Percentiles rank a stretch among this genome's conserved stretches.
These are phyloP conservation scores for Phrynocephalus vlangalii DNA, from an alignment of 2,797 vertebrate genomes.

Conservation along the genomic window DNA sequence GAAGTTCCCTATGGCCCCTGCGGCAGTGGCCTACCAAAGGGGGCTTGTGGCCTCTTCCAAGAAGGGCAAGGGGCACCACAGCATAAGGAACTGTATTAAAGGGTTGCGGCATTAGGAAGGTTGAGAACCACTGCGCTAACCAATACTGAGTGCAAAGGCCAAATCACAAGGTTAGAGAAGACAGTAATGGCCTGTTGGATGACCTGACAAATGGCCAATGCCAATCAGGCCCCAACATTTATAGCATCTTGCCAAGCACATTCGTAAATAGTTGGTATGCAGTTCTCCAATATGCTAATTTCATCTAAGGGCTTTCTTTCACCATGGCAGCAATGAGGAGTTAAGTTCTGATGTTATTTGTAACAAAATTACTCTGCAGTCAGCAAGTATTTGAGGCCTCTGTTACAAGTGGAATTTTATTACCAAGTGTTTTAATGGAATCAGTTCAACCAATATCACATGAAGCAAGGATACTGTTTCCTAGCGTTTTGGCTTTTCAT, in stretches of 20 bases:
- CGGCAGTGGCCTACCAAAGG: too few species aligned
- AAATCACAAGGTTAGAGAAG: too few species aligned
- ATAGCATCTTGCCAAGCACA: background rate
- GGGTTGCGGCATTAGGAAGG: too few species aligned
- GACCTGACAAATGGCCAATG: background rate
- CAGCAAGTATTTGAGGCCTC: slow-evolving; percentile 19
- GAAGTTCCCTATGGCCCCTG: too few species aligned
- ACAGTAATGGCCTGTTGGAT: background rate
- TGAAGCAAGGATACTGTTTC: slow-evolving; percentile 10
- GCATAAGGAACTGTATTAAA: too few species aligned
- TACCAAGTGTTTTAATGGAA: slow-evolving; percentile 11
- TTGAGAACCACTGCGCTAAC: background rate
- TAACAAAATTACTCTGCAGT: slow-evolving; percentile 4
- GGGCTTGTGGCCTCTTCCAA: too few species aligned
- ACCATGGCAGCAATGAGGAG: slow-evolving; percentile 23
- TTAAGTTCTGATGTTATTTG: slow-evolving; percentile 31
- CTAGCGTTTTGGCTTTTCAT: background rate
- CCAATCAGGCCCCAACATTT: slow-evolving; percentile 4
- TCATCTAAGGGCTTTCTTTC: slow-evolving; percentile 34
- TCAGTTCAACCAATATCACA: slow-evolving; percentile 9
- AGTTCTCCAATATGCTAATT: slow-evolving; percentile 21
- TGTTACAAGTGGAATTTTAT: background rate
- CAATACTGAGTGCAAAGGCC: background rate
- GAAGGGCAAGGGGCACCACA: too few species aligned
- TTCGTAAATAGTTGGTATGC: background rate